Conservation (phyloP, 2,113 vertebrate species). For the Leptobrachium leishanense region DNA sequence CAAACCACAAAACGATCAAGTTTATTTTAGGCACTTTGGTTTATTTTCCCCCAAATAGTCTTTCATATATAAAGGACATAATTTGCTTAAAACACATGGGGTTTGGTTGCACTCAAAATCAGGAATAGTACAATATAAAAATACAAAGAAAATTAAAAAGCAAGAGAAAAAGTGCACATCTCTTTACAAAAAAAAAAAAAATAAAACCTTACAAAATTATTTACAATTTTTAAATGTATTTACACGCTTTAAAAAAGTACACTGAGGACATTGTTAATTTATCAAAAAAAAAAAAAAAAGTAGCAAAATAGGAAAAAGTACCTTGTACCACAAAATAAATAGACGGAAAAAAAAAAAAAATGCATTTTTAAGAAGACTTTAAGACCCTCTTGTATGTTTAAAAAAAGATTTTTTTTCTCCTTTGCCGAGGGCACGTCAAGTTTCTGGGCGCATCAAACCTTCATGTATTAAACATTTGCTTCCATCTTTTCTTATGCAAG, state of each 20-base stretch:
- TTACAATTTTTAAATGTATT: slow-evolving; percentile 79
- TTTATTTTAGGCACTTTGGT: slow-evolving; percentile 75
- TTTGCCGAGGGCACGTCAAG: slow-evolving; percentile 65
- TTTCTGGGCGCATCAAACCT: slow-evolving; percentile 60
- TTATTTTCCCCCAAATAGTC: slow-evolving; percentile 72
- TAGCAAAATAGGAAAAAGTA: slow-evolving; percentile 65
- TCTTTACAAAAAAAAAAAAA: slow-evolving; percentile 82
- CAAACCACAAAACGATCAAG: too few relatives aligned
- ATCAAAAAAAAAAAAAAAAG: too few relatives aligned
- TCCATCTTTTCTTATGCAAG: slow-evolving; percentile 32
- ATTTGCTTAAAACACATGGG: slow-evolving; percentile 75
- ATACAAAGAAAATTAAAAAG: slow-evolving; percentile 66
- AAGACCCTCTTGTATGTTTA: slow-evolving; percentile 73
- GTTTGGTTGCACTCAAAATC: slow-evolving; percentile 70
- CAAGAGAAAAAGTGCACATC: slow-evolving; percentile 76
- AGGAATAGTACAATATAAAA: slow-evolving; percentile 82
- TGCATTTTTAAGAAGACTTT: slow-evolving; percentile 60
- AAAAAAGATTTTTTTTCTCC: slow-evolving; percentile 63
- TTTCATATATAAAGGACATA: slow-evolving; percentile 75
- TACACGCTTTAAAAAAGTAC: slow-evolving; percentile 75
- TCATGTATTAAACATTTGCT: slow-evolving; percentile 45
- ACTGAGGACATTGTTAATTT: slow-evolving; percentile 77
- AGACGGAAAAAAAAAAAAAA: slow-evolving; percentile 75
- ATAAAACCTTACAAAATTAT: slow-evolving; percentile 82
- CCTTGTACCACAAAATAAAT: slow-evolving; percentile 82